Evolutionary conservation across 1,140 invertebrate genomes (phyloP), one percentile per base, ranked within the genome.

Genomic region (Lasioglossum baleicum): DNA sequence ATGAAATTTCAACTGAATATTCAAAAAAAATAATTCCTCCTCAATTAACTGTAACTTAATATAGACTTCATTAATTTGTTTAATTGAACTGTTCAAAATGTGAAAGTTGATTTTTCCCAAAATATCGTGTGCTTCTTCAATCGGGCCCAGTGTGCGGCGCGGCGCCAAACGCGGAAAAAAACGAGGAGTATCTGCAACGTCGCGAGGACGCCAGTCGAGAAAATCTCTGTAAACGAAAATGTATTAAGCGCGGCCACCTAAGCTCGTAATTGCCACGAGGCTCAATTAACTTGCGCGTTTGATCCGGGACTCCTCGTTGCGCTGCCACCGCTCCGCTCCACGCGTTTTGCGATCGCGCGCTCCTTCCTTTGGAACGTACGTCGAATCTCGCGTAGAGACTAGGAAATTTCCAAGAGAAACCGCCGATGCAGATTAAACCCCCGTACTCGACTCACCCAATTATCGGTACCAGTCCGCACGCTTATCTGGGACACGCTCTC

Each of bases 261-360:
- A 65, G 77, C 70, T 15, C 71, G 70, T 80, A 80, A 80, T 80
- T 80, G 77, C 77, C 44, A 80, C 70, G 71, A 64, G 65, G 63
- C 71, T 66, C 71, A 75, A 80, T 80, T 80, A 80, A 75, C 77
- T 61, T 58, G 70, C 44, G 71, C 71, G 77, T 80, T 80, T 80
- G 77, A 80, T 80, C 77, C 77, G 64, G 40, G 22, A 26, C 31
- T 26, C 51, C 56, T 58, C 20, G 35, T 35, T n/a, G 51, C 48
- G 51, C 17, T 17, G 51, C n/a, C 51, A 58, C 51, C 51, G 31
- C 67, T 51, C 51, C 7, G 20, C 53, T 69, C 48, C 17, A 8
- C 20, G 20, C 56, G 35, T 35, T 35, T 35, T 15, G n/a, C 51
- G 67, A 51, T 70, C 68, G 51, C 48, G 7, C 35, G 20, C 26